Base-by-base conservation (phyloP, 2,888 invertebrate genomes). In the Dendrolimus houi region DNA sequence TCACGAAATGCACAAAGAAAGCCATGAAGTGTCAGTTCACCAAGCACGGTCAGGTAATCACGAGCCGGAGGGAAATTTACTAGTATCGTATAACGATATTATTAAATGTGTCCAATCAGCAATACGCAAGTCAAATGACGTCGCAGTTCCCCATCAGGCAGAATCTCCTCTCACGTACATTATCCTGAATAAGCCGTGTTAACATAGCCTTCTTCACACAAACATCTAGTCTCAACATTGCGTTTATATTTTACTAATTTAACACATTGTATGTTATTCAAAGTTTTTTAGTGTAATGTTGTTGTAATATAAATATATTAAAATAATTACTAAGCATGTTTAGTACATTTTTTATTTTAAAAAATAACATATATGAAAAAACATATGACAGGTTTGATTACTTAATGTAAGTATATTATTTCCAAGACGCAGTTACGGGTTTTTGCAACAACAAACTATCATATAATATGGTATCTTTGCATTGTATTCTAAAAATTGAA, bases 161-260 rank as follows among this genome's bases (percentile, higher is more conserved):
- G 62, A 66, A 52, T 85, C 88, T 9, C 83, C 88, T 1, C 66
- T 88, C 9, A 82, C 87, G 0, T 89, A 88, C 62, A 77, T 90
- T 55, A 63, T 90, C 12, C 67, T 88, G 10, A 74, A 76, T 66
- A 72, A 75, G 61, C 73, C 78, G 47, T 79, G 81, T 69, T 77
- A 78, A 74, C 52, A 54, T 52, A 58, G 9, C 52, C 1, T 55
- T 52, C 10, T 41, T 29, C 41, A 41, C 41, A 53, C 52, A 29
- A 57, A 57, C 59, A 52, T 77, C 79, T 81, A 79, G 77, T 81
- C 77, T 67, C 58, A 54, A 62, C 59, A n/a, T 53, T 13, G 0
- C 47, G 9, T 47, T 47, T 47, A 47, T 47, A 12, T 47, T 9
- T 47, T 12, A 47, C 9, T 47, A 47, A 47, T 47, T 47, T 47